Conservation (phyloP, 2,113 vertebrate species). For the Mustelus asterias region DNA sequence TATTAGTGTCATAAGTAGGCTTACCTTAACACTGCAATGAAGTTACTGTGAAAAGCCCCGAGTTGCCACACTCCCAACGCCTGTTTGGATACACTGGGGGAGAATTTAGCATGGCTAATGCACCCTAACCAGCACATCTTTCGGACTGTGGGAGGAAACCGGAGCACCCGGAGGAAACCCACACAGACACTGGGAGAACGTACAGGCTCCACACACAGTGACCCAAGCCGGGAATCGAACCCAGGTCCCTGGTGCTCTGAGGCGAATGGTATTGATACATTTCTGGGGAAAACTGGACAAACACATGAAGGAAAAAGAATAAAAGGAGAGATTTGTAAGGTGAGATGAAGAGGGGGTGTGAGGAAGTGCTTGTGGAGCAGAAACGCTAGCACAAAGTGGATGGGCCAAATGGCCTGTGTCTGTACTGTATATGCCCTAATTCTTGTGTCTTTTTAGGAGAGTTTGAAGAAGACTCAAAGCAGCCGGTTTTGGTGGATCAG, state of each 20-base stretch:
- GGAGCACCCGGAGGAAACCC: no score
- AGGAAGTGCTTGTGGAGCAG: neutral
- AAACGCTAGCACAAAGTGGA: neutral
- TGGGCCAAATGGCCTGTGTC: neutral
- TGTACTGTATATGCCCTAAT: neutral
- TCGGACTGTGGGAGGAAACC: no score
- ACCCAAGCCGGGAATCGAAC: no score
- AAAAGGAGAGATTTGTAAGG: neutral
- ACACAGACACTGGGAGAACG: no score
- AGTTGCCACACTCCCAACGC: no score
- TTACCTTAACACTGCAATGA: no score
- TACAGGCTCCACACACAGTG: no score
- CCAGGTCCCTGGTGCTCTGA: neutral
- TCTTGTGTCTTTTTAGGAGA: slow-evolving; percentile 59
- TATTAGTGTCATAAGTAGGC: no score
- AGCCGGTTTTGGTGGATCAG: slow-evolving; percentile 71
- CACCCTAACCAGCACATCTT: no score
- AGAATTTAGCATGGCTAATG: no score
- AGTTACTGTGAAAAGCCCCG: no score
- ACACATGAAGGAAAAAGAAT: neutral
- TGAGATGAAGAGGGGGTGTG: neutral
- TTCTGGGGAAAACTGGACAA: neutral
- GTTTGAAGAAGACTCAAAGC: slow-evolving; percentile 87
- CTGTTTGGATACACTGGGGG: no score
- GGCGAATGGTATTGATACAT: neutral